A percentile compares a stretch with the other conserved stretches of the same genome.
phyloP scores from a whole-genome alignment of 2,888 invertebrate genomes.

The Synanthedon vespiformis region DNA sequence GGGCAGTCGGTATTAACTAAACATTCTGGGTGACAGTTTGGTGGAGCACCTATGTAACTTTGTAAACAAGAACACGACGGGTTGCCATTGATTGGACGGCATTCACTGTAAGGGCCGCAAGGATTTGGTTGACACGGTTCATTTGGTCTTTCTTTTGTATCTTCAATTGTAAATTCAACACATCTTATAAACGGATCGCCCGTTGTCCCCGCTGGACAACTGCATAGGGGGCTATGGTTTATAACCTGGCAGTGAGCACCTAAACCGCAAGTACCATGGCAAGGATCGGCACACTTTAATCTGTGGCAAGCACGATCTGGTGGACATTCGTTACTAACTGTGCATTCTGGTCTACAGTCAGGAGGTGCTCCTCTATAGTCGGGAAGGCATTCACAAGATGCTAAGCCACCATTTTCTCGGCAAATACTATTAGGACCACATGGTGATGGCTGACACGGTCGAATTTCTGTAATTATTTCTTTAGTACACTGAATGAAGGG shows the following conservation, averaged over 20 bases:
- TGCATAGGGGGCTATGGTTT: conserved; percentile 84
- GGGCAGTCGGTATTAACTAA: conserved; percentile 85
- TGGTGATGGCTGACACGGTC: conserved; percentile 81
- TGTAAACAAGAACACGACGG: conserved; percentile 84
- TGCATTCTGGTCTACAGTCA: conserved; percentile 81
- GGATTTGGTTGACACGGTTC: conserved; percentile 82
- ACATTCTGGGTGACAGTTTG: conserved; percentile 87
- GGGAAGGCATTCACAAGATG: conserved; percentile 79
- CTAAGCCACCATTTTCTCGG: conserved; percentile 77
- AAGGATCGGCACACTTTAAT: conserved; percentile 84
- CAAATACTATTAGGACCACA: conserved; percentile 85
- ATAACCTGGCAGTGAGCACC: conserved; percentile 81
- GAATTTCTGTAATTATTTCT: conserved; percentile 40
- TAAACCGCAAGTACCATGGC: conserved; percentile 78
- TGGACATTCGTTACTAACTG: conserved; percentile 81
- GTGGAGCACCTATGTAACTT: conserved; percentile 80
- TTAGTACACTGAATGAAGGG: conserved; percentile 66
- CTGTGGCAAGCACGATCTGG: conserved; percentile 80
- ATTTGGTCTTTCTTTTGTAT: conserved; percentile 22
- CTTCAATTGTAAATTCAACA: conserved; percentile 29
- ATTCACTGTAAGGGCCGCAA: conserved; percentile 86
- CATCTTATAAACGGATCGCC: conserved; percentile 77
- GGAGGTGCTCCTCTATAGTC: conserved; percentile 79
- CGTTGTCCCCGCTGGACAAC: conserved; percentile 74
- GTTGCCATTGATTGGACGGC: conserved; percentile 75